Evolutionary conservation across 2,797 vertebrate genomes (phyloP), one percentile per base, ranked within the genome.

Genomic region (Anguilla pacifica): DNA sequence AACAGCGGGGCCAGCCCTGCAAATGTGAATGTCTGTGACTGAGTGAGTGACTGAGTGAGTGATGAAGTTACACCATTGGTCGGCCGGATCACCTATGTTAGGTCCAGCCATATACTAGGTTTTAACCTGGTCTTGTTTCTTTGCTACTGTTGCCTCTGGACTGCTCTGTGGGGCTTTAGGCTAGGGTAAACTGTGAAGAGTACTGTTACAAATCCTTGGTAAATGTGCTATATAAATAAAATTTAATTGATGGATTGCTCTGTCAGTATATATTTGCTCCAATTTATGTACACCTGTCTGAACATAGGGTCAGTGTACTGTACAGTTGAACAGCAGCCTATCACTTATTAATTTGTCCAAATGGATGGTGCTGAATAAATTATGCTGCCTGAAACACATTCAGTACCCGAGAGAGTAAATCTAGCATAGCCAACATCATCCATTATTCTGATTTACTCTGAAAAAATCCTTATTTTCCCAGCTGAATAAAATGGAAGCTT

Each of bases 351-450:
- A 74, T 74, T 35, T 74, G 70, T 35, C 1, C 2, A 74, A 74
- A 74, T 74, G 70, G 70, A 74, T 31, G 70, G 70, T 31, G 70
- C 70, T 74, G 70, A 74, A 74, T 74, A 74, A 74, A 15, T 74
- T 3, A 74, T 67, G 25, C 61, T 6, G 61, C 61, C 70, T 74
- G 70, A 74, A 74, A 31, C 7, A 15, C 31, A 35, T 74, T 74
- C 70, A 74, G n/a, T 74, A 74, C 70, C 70, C n/a, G 2, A 35
- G 70, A 74, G 70, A 13, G 70, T 31, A 35, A 11, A 25, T 22
- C 61, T 67, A 7, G 61, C 61, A 22, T 9, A 67, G 61, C 61
- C 25, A 67, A 22, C 61, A 25, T 67, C 61, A 74, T 74, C 70
- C 9, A 74, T 2, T 74, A 2, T 25, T 25, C 6, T 25, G 61